These are phyloP conservation scores for Ibidorhyncha struthersii DNA, from an alignment of 2,113 vertebrate species.

Conservation along the genomic window DNA sequence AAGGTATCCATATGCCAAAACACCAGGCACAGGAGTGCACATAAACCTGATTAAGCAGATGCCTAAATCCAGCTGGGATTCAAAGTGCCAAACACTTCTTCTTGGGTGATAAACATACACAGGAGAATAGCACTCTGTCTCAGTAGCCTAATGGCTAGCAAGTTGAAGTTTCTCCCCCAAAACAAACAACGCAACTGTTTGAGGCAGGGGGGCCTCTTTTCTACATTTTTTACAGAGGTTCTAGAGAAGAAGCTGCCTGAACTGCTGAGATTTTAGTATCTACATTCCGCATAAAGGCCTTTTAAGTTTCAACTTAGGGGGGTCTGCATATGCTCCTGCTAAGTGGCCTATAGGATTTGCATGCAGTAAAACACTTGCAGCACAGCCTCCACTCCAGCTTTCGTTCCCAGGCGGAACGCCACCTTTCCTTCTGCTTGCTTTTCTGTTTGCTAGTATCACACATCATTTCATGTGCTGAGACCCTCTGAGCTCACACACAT, in stretches of 20 bases:
- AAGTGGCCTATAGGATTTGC: neutral
- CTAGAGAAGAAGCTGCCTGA: neutral
- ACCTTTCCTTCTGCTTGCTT: neutral
- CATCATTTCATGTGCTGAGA: neutral
- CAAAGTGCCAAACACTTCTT: neutral
- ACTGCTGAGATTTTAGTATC: neutral
- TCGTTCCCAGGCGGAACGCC: neutral
- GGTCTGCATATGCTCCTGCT: neutral
- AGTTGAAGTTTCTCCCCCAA: neutral
- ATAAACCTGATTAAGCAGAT: neutral
- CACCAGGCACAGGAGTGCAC: neutral
- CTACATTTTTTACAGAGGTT: neutral
- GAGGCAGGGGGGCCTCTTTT: accelerated
- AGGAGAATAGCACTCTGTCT: neutral
- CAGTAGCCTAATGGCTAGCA: neutral
- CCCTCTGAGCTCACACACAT: accelerated
- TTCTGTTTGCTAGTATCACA: neutral
- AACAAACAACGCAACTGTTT: neutral
- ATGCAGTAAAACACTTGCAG: neutral
- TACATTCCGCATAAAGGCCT: neutral
- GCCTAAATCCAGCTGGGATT: neutral
- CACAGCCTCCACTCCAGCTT: neutral
- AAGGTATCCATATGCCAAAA: neutral
- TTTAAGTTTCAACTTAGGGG: neutral
- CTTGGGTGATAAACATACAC: neutral